phyloP scores from a whole-genome alignment of 2,888 invertebrate genomes.

The Laothoe populi region DNA sequence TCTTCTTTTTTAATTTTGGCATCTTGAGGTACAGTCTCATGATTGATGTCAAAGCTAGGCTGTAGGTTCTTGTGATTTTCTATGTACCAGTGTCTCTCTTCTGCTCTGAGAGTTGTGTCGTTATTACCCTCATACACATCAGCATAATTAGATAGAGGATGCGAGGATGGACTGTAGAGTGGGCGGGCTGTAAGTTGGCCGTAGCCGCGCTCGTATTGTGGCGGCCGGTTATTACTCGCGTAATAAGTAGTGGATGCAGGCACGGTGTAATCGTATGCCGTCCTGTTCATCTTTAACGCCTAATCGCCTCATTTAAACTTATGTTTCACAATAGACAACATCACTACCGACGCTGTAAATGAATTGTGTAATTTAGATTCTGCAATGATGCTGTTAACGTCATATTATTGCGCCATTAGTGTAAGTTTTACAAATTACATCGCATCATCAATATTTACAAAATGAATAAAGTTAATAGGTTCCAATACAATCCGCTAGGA shows the following conservation, averaged over 20 bases:
- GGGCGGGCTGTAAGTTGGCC: conserved; percentile 72
- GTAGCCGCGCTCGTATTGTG: conserved; percentile 78
- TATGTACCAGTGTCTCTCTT: conserved; percentile 82
- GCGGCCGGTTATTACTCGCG: conserved; percentile 73
- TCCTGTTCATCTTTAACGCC: conserved; percentile 82
- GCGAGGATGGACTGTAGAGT: conserved; percentile 75
- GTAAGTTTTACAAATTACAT: too few species aligned
- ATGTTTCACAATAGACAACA: conserved; percentile 59
- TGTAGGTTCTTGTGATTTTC: conserved; percentile 80
- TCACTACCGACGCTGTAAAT: conserved; percentile 51
- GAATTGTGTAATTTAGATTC: conserved; percentile 40
- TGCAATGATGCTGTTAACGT: conserved; percentile 60
- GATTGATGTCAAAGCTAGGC: conserved; percentile 66
- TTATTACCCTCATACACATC: conserved; percentile 83
- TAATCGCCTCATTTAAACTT: conserved; percentile 78
- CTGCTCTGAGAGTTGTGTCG: conserved; percentile 80
- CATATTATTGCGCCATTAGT: too few species aligned
- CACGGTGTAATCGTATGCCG: conserved; percentile 81
- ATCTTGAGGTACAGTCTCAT: conserved; percentile 73
- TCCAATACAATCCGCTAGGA: too few species aligned
- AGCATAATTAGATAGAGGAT: conserved; percentile 78
- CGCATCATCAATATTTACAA: too few species aligned
- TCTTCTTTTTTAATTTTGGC: conserved; percentile 80
- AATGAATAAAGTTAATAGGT: too few species aligned
- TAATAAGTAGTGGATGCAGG: conserved; percentile 79